Evolutionary conservation across 2,797 vertebrate genomes (phyloP), one percentile per base, ranked within the genome.

Genomic region (Triplophysa bombifrons): DNA sequence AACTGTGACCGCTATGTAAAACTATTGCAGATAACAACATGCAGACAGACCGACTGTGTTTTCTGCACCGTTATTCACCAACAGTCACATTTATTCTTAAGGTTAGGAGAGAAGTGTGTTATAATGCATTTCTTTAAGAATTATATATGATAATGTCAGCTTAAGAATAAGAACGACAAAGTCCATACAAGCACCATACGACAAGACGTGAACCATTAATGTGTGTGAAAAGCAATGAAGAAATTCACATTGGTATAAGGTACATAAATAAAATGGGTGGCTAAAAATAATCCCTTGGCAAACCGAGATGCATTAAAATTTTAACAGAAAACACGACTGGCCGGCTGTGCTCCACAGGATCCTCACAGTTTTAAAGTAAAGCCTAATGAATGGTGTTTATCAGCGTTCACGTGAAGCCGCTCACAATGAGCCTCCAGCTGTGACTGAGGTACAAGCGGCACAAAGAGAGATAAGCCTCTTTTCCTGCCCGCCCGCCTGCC

Each of bases 321-420:
- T 60, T 61, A 8, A 61, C 30, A 61, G 1, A 2, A 30, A 38
- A n/a, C 17, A 61, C 66, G 63, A 83, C 14, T 67, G 81, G 73
- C 80, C 60, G 79, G 81, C 64, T 72, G 50, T 50, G 27, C 44
- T 72, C 81, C 69, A 61, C 56, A 38, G 27, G 65, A 61, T 44
- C 27, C 68, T 61, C 41, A 38, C 63, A 67, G 67, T 67, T 51
- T 55, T 48, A 25, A 27, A 68, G 73, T 68, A 73, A 82, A 82
- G 74, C 72, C 82, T 86, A 85, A 87, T 86, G 84, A 86, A 85
- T 84, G 56, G 65, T 83, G 74, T 86, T 88, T 82, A 84, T 83
- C 81, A 72, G 67, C 60, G 67, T 77, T 86, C 70, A 63, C 78
- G 75, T 81, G 63, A 81, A 74, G 51, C 72, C 61, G 75, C 38